Conservation (phyloP, 2,888 invertebrate genomes). For the Lithophane semibrunnea region DNA sequence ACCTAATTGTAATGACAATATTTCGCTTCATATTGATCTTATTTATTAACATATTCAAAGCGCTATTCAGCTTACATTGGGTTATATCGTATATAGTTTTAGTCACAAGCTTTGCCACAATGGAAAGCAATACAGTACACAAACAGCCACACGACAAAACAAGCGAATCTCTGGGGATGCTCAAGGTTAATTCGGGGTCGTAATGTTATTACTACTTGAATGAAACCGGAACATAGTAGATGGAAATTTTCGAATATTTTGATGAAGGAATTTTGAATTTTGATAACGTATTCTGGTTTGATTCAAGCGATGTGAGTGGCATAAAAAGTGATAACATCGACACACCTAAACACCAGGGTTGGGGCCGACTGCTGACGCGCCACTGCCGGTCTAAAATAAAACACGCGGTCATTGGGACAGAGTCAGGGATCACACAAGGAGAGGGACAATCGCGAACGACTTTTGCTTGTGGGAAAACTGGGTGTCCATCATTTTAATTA, state of each 20-base stretch:
- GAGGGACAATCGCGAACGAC: constrained; percentile 64
- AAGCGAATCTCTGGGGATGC: constrained; percentile 80
- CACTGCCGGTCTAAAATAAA: constrained; percentile 91
- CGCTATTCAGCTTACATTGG: constrained; percentile 2
- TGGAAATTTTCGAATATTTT: constrained; percentile 31
- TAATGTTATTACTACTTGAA: constrained; percentile 83
- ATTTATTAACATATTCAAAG: constrained; percentile 31
- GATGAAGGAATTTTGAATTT: constrained; percentile 42
- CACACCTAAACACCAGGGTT: constrained; percentile 91
- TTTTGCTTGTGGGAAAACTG: constrained; percentile 58
- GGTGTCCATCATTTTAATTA: constrained; percentile 59
- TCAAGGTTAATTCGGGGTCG: constrained; percentile 73
- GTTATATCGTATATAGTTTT: constrained; percentile 24
- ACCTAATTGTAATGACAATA: neutral
- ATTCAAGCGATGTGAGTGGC: constrained; percentile 82
- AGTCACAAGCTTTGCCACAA: constrained; percentile 68
- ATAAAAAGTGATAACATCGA: constrained; percentile 88
- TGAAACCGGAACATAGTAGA: constrained; percentile 61
- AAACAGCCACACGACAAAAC: constrained; percentile 75
- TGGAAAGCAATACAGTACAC: constrained; percentile 83
- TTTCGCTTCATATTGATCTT: neutral
- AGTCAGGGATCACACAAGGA: constrained; percentile 76
- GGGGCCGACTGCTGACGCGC: constrained; percentile 91
- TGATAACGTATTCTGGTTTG: constrained; percentile 59
- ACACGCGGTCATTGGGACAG: constrained; percentile 86